Evolutionary conservation across 2,113 vertebrate species (phyloP), one percentile per base, ranked within the genome.

Genomic region (Pleuronectes platessa): DNA sequence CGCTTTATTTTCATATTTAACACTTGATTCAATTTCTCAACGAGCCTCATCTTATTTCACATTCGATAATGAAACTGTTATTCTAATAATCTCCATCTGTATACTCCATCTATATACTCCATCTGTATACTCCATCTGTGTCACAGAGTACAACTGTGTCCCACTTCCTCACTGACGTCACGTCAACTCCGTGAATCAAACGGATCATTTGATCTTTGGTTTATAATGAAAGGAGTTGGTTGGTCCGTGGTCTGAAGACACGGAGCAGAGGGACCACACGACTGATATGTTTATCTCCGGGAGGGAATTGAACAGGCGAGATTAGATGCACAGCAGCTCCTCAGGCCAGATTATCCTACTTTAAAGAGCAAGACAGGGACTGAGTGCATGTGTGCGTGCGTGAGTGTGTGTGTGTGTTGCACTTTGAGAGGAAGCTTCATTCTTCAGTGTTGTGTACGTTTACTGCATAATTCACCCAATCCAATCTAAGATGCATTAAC

Each of bases 231-330:
- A 75, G 64, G 21, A 79, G 93, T 31, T 31, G 31, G 31, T 90
- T 95, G 94, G 65, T 45, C 26, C 5, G 14, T 14, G 27, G 20
- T 62, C 37, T 61, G 71, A 56, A 21, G 53, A 45, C 67, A 73
- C 55, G 17, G 73, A 71, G 61, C 27, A 37, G 64, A 61, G 31
- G 20, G 53, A 65, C 47, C 74, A 78, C 47, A n/a, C 45, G 51
- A 72, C 58, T 68, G 71, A 70, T 61, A 13, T 54, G 73, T 85
- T 88, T 78, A 76, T 81, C 84, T 79, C 47, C 17, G 35, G 37
- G 74, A 79, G 74, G 70, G 90, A 91, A 90, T 84, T 71, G 35
- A 88, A 61, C 14, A 21, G 53, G 47, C 37, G 45, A 75, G 81
- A 90, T 87, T 85, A 85, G 74, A 88, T 83, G 61, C 56, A 37